These are phyloP conservation scores for Sinohyriopsis cumingii DNA, from an alignment of 2,888 invertebrate genomes.

Conservation along the genomic window DNA sequence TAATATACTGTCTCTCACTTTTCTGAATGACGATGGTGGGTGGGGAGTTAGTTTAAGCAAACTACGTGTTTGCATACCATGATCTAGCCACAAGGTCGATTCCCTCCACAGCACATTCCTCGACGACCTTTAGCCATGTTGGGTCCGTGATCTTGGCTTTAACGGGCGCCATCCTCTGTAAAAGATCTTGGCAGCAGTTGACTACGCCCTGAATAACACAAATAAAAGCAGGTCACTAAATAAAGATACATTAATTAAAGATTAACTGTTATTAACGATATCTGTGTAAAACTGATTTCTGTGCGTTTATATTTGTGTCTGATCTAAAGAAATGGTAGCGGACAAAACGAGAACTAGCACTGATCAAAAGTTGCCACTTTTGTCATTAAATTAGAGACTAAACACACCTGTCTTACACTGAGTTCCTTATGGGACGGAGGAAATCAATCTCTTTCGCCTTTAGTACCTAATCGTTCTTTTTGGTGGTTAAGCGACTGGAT, in stretches of 20 bases:
- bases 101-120: slow-evolving; percentile 56
- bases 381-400: too few species aligned
- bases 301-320: neutral
- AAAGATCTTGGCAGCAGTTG: slow-evolving; percentile 66
- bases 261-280: neutral
- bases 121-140: slow-evolving; percentile 68
- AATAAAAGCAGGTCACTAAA: neutral
- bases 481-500: too few species aligned
- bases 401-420: too few species aligned
- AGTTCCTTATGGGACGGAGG: too few species aligned
- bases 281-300: neutral
- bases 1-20: too few species aligned
- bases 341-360: too few species aligned
- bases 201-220: slow-evolving; percentile 52
- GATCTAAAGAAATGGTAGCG: neutral
- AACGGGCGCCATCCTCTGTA: slow-evolving; percentile 66
- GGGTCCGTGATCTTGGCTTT: slow-evolving; percentile 58
- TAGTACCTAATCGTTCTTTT: too few species aligned
- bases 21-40: too few species aligned
- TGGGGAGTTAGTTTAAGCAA: neutral
- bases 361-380: too few species aligned
- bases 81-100: slow-evolving; percentile 65
- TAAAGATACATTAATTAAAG: neutral
- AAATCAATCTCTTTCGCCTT: too few species aligned
- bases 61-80: slow-evolving; percentile 28